Base-by-base conservation (phyloP, 2,113 vertebrate genomes). In the Hystrix cristata region DNA sequence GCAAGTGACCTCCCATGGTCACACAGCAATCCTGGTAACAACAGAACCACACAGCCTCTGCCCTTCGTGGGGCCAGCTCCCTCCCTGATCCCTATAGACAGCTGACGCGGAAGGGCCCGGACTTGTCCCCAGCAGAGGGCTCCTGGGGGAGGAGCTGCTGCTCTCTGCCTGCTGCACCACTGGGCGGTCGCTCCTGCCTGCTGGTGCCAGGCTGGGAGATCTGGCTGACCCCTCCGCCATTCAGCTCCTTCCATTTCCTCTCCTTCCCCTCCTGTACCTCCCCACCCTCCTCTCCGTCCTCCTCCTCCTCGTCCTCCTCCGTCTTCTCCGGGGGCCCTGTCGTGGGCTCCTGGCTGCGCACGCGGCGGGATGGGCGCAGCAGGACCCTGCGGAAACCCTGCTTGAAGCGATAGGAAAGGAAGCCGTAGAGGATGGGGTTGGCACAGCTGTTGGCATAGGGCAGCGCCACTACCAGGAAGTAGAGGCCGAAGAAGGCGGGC, bases 361-460 rank as follows among this genome's bases (percentile, higher is more conserved):
- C 99, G 1, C 99, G 98, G 19, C 99, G 98, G 14, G 99, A 99
- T 0, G 99, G 98, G 53, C 99, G 98, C 91, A 99, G 98, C 98
- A 99, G 98, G 79, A 99, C 99, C 95, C 99, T 99, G 89, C 99
- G 98, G 98, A 99, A 99, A 81, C 99, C 99, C 95, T 99, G 98
- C 98, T 99, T 99, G 98, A 99, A 99, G 98, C 99, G 99, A 95
- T 99, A 99, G 23, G 99, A 99, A 90, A 99, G 99, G 98, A 99
- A 99, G 88, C 99, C 99, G 0, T 99, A 99, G 69, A 99, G 99
- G 84, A 99, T 99, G 87, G 99, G 99, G 92, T 99, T 99, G 96
- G 99, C 99, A 0, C 99, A 99, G 98, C 99, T 99, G 98, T 99
- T 99, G 80, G 99, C 99, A 0, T 99, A 99, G 0, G 99, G 99